Evolutionary conservation across 2,113 vertebrate species (phyloP).

Genomic region (Saccopteryx bilineata): DNA sequence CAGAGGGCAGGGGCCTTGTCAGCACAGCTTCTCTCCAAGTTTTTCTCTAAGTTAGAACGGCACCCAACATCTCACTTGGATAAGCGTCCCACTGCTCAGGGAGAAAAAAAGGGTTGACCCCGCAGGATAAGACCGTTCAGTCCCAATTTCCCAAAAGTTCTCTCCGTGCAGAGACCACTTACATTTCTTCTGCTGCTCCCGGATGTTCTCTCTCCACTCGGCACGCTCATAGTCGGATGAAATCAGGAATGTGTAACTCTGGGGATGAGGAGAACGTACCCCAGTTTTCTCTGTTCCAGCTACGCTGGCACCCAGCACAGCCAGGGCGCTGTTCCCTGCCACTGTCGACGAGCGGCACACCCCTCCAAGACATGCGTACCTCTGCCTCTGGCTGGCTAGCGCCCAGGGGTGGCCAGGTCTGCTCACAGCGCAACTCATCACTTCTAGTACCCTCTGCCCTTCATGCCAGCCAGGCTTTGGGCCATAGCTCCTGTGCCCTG

Average conservation of each 20-base stretch:
- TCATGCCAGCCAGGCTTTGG: neutral
- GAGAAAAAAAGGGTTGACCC: neutral
- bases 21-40: neutral
- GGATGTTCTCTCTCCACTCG: conserved; percentile 96
- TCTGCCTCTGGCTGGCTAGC: accelerated
- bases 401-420: neutral
- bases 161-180: conserved; percentile 70
- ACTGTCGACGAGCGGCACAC: accelerated
- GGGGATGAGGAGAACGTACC: neutral
- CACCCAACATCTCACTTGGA: neutral
- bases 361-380: accelerated
- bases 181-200: conserved; percentile 99
- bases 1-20: neutral
- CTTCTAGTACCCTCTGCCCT: neutral
- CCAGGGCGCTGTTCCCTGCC: accelerated
- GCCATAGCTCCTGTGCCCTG: neutral
- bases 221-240: conserved; percentile 98
- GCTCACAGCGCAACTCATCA: accelerated
- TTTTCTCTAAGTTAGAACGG: neutral
- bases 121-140: accelerated
- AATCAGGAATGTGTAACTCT: conserved; percentile 97
- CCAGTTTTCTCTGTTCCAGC: neutral
- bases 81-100: neutral
- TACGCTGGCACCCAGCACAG: accelerated
- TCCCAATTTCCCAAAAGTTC: accelerated